These are phyloP conservation scores for honey bee (Apis mellifera) DNA, from an alignment of 1,140 invertebrate genomes.

Conservation along the genomic window Amel_HAv3.1 CM009935.2:13665501-13666000, in stretches of 20 bases:
- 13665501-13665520: too few relatives aligned
- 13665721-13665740: constrained; percentile 11
- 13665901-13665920: neutral
- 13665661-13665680: neutral
- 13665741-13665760: constrained; percentile 53
- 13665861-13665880: neutral
- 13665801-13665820: constrained; percentile 28
- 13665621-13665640: too few relatives aligned
- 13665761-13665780: constrained; percentile 52
- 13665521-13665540: too few relatives aligned
- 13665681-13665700: constrained; percentile 3
- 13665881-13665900: neutral
- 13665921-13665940: neutral
- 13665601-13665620: too few relatives aligned
- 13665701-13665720: constrained; percentile 28
- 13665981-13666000: neutral
- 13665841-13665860: neutral
- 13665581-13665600: too few relatives aligned
- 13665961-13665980: neutral
- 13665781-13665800: constrained; percentile 39
- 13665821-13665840: neutral
- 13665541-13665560: too few relatives aligned
- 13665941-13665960: neutral
- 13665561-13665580: too few relatives aligned
- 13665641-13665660: neutral